phyloP scores from a whole-genome alignment of 2,797 vertebrate genomes.

The Balearica regulorum region DNA sequence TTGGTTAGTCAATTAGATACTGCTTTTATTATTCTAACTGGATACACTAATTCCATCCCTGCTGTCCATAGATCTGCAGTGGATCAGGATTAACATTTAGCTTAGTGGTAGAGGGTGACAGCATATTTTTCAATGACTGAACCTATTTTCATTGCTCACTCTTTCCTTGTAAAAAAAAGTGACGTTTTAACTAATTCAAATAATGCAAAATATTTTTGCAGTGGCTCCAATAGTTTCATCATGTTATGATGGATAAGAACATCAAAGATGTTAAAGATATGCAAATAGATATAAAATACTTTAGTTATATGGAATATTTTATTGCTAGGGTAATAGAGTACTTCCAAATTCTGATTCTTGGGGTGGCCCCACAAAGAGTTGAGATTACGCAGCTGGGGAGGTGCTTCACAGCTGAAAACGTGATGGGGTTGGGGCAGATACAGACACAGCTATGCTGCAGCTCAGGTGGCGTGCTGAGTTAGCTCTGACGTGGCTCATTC shows the following conservation, averaged over 20 bases:
- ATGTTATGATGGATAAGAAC: fast-evolving
- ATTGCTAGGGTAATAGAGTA: neutral
- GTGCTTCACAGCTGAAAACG: neutral
- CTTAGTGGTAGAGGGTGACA: neutral
- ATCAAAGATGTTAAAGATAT: neutral
- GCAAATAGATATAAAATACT: neutral
- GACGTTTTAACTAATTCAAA: neutral
- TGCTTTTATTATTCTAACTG: neutral
- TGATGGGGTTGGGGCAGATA: neutral
- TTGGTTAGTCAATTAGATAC: neutral
- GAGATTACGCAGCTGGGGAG: neutral
- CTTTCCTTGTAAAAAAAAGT: neutral
- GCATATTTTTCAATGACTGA: neutral
- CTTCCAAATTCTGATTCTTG: neutral
- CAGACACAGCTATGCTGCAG: too few relatives aligned
- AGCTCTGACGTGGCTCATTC: fast-evolving
- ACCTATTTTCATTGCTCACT: neutral
- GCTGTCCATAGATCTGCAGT: neutral
- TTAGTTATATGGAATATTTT: neutral
- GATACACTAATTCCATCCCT: neutral
- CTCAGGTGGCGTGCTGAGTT: neutral
- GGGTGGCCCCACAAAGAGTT: too few relatives aligned
- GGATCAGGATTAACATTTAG: neutral
- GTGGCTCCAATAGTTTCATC: neutral
- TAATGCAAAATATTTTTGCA: neutral